Conservation (phyloP, 2,888 invertebrate genomes). For the Lasioglossum zephyrum region DNA sequence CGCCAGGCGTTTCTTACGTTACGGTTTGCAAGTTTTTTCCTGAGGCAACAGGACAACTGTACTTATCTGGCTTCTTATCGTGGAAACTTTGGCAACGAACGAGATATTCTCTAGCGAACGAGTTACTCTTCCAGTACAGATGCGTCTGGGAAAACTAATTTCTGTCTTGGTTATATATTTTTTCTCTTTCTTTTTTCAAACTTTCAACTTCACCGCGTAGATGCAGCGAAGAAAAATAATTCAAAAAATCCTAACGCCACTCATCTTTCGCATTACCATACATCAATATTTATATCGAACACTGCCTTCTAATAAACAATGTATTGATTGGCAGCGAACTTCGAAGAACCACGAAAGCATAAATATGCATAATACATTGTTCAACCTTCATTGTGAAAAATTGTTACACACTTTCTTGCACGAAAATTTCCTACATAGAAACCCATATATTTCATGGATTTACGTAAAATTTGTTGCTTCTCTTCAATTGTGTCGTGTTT, state of each 20-base stretch:
- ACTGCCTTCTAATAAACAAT: not conserved
- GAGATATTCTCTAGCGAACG: not conserved
- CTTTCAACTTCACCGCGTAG: not conserved
- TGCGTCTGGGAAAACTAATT: constrained; percentile 36
- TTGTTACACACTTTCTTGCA: not conserved
- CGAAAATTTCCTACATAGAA: not conserved
- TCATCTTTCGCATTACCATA: not conserved
- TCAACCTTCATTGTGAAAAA: not conserved
- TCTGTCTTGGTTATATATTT: constrained; percentile 19
- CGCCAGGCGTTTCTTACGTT: not conserved
- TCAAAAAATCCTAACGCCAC: not conserved
- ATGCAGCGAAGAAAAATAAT: not conserved
- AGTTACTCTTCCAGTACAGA: constrained; percentile 11
- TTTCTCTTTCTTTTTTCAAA: not conserved
- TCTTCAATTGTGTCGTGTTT: not conserved
- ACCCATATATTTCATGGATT: not conserved
- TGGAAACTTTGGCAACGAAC: constrained; percentile 37
- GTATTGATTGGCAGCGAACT: not conserved
- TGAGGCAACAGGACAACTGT: not conserved
- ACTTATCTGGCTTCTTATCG: constrained; percentile 12
- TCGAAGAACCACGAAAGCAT: not conserved
- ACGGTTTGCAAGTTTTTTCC: not conserved
- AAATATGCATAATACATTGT: not conserved
- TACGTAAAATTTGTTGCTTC: not conserved
- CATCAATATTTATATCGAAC: constrained; percentile 3